Evolutionary conservation across 2,888 invertebrate species (phyloP).

Genomic region (Dasypogon diadema): DNA sequence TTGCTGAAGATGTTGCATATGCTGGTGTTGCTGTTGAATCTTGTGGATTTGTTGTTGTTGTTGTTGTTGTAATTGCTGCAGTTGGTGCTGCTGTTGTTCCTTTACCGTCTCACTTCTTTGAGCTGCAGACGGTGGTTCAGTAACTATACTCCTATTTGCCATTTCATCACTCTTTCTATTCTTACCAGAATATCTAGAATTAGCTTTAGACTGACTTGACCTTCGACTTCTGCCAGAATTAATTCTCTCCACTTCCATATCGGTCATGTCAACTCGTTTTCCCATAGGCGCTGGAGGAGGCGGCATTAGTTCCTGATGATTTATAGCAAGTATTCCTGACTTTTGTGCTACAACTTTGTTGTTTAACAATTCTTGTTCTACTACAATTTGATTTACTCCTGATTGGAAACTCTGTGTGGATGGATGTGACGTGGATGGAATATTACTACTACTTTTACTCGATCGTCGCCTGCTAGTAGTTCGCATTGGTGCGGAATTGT

Average conservation of each 20-base stretch:
- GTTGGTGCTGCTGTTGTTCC: slow-evolving; percentile 20
- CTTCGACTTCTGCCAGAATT: slow-evolving; percentile 10
- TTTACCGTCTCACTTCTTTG: slow-evolving; percentile 24
- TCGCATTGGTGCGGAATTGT: slow-evolving; percentile 61
- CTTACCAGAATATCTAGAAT: neutral
- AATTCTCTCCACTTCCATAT: slow-evolving; percentile 15
- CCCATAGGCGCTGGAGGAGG: slow-evolving; percentile 10
- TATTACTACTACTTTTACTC: neutral
- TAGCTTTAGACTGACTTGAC: neutral
- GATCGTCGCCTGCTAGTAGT: neutral
- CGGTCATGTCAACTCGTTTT: slow-evolving; percentile 5
- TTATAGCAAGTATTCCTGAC: neutral
- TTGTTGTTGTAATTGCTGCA: slow-evolving; percentile 47
- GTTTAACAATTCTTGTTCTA: neutral
- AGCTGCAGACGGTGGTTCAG: neutral
- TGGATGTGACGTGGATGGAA: neutral
- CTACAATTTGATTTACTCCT: neutral
- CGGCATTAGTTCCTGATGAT: slow-evolving; percentile 27
- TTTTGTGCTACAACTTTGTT: neutral
- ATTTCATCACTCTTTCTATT: neutral
- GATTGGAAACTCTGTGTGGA: neutral
- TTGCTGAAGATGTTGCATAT: slow-evolving; percentile 48
- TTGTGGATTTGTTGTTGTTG: slow-evolving; percentile 44
- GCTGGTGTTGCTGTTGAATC: slow-evolving; percentile 60
- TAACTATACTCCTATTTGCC: neutral